Percentiles rank a stretch among this genome's conserved stretches.
Conservation (phyloP, 64 coral and sea anemone genomes). For the Actinia equina region DNA sequence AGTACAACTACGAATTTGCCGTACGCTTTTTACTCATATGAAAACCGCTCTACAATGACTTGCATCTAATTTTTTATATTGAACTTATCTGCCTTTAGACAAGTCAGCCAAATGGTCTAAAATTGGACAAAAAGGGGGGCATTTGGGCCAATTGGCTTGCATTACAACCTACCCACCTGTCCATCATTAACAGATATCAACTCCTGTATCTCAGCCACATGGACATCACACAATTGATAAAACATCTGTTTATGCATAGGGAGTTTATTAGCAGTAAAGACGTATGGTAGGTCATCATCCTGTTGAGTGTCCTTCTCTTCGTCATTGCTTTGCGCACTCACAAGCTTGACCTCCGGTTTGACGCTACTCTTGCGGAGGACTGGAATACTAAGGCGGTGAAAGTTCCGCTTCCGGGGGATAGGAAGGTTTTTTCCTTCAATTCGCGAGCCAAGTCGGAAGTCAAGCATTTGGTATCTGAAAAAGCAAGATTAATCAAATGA, state of each 20-base stretch:
- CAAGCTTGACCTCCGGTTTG: not conserved
- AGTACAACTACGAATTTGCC: no score
- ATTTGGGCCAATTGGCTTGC: not conserved
- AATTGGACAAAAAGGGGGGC: no score
- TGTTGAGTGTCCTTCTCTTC: not conserved
- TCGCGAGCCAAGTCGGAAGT: constrained; percentile 46
- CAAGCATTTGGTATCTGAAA: constrained; percentile 57
- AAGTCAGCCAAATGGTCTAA: no score
- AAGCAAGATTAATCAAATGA: not conserved
- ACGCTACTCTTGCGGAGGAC: not conserved
- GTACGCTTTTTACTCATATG: no score
- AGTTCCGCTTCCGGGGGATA: constrained; percentile 39
- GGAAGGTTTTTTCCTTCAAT: constrained; percentile 29
- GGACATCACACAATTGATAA: constrained; percentile 83
- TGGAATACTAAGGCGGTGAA: not conserved
- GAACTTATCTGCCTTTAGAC: no score
- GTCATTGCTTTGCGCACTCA: not conserved
- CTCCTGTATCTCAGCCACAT: constrained; percentile 72
- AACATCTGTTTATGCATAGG: constrained; percentile 73
- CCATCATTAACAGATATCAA: constrained; percentile 76
- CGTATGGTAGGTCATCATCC: constrained; percentile 65
- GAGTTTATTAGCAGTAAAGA: constrained; percentile 85
- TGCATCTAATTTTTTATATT: no score
- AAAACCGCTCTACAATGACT: no score
- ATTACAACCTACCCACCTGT: constrained; percentile 56